Evolutionary conservation across 1,140 invertebrate species (phyloP).

Genomic region (Thaumetopoea pityocampa): DNA sequence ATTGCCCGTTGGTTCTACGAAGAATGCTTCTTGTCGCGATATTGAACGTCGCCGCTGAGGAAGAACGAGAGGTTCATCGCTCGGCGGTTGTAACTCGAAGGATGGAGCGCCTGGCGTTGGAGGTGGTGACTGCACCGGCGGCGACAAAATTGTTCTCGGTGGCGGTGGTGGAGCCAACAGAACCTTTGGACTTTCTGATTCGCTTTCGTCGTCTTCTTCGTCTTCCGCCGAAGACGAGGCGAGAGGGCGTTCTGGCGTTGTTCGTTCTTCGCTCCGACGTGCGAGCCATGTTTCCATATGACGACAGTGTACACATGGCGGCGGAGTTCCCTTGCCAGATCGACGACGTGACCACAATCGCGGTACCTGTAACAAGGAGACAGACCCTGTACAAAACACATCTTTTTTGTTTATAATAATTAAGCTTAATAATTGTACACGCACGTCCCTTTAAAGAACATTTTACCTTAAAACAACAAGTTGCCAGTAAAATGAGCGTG

Average conservation of each 20-base stretch:
- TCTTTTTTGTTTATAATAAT: neutral
- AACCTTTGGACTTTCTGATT: slow-evolving; percentile 72
- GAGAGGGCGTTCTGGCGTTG: slow-evolving; percentile 63
- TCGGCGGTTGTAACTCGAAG: slow-evolving; percentile 74
- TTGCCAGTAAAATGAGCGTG: no score
- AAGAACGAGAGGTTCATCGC: slow-evolving; percentile 59
- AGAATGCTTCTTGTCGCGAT: slow-evolving; percentile 87
- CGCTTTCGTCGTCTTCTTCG: slow-evolving; percentile 76
- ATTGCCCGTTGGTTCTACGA: slow-evolving; percentile 81
- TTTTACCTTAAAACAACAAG: no score
- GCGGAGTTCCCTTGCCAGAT: slow-evolving; percentile 78
- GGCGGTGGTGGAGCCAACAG: slow-evolving; percentile 82
- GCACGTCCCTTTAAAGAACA: no score
- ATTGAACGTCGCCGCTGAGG: slow-evolving; percentile 79
- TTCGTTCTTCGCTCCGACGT: slow-evolving; percentile 72
- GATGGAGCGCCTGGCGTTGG: slow-evolving; percentile 73
- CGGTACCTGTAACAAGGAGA: slow-evolving; percentile 70
- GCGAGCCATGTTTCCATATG: slow-evolving; percentile 80
- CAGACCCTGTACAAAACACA: neutral
- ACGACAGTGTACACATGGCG: slow-evolving; percentile 80
- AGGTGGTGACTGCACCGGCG: slow-evolving; percentile 72
- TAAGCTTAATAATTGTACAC: no score
- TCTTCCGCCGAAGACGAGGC: slow-evolving; percentile 75
- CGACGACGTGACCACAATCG: slow-evolving; percentile 79
- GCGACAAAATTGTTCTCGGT: slow-evolving; percentile 49